Base-by-base conservation (phyloP, 1,140 invertebrate species). In the Cataglyphis hispanica region DNA sequence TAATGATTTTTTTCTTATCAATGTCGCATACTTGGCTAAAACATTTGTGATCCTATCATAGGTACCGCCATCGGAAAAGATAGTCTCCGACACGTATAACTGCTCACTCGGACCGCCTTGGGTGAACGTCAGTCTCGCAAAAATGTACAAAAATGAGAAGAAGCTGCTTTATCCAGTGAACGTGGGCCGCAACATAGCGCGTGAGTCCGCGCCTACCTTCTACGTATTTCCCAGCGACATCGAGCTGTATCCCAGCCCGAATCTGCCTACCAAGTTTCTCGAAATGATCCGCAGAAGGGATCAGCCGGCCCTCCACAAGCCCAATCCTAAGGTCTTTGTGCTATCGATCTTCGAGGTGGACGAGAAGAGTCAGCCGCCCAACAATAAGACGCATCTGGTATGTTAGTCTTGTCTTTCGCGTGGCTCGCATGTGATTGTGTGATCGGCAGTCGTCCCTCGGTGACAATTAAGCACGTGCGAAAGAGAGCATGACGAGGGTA, bases 181-280 rank as follows among this genome's bases (percentile, higher is more conserved):
- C 92, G 97, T 98, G 1, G 98, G 97, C 0, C 95, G 98, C 11
- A 98, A 99, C 92, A 96, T 98, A 16, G 98, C 98, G 0, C 95
- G 98, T 11, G 97, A 98, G 91, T 96, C 97, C 10, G 97, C 98
- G 10, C 94, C 97, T 31, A 98, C 98, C 16, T 96, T 98, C 92
- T 98, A 97, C 93, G 96, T 99, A 53, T 95, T 99, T 81, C 97
- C 98, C 7, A 98, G 98, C 16, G 98, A 98, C 93, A 98, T 98
- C 87, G 98, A 98, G 93, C 96, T 98, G 56, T 98, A 98, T 94
- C 98, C 98, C 19, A 98, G 97, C 95, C 97, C 97, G 16, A 96
- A 97, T 89, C 93, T 98, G 80, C 97, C 97, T 25, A 95, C 95
- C 7, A 96, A 97, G 90, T 98, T 98, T 92, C 95, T 98, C 43